A percentile compares a stretch with the other conserved stretches of the same genome.
phyloP scores from a whole-genome alignment of 2,797 vertebrate species.

The Pseudotriccus pelzelni region DNA sequence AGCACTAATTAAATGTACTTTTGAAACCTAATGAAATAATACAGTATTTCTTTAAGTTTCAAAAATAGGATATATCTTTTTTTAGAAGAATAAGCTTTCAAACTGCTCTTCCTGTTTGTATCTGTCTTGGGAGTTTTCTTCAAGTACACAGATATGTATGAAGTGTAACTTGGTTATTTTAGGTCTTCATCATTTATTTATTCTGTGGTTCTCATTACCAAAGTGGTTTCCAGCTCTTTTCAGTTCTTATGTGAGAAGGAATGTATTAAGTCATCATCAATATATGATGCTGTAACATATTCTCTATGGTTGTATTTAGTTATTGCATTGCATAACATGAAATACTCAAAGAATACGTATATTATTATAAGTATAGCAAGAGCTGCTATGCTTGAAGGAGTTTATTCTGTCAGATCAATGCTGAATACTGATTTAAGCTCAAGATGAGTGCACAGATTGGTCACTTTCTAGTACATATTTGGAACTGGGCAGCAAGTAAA shows the following conservation, averaged over 20 bases:
- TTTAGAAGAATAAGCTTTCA: not conserved
- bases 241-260: not conserved
- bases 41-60: not conserved
- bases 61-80: not conserved
- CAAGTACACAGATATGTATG: not conserved
- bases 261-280: not conserved
- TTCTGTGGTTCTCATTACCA: not conserved
- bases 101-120: not conserved
- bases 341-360: not conserved
- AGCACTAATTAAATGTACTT: not conserved
- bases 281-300: not conserved
- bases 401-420: not conserved
- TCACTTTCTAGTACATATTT: not conserved
- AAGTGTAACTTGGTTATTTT: not conserved
- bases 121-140: not conserved
- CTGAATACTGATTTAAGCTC: not conserved
- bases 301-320: not conserved
- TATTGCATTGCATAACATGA: not conserved
- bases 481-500: not conserved
- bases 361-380: not conserved
- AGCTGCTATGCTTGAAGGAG: not conserved
- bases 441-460: not conserved
- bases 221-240: not conserved
- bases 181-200: not conserved
- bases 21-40: not conserved